Base-by-base conservation (phyloP, 2,888 invertebrate species). In the Cabera pusaria region DNA sequence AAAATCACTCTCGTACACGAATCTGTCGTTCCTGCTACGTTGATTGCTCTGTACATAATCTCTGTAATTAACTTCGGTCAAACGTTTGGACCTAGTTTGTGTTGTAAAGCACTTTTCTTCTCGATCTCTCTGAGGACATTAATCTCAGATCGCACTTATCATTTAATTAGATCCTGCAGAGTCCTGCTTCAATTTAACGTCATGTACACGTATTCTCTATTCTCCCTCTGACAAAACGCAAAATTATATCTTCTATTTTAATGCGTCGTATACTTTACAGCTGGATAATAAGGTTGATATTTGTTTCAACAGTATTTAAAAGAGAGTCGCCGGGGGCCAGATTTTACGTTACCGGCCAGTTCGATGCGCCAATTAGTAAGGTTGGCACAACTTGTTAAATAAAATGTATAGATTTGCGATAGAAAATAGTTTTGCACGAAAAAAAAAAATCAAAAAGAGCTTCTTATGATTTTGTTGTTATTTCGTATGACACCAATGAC, bases 131-230 rank as follows among this genome's bases (percentile, higher is more conserved):
- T 45, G 59, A 74, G 74, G 57, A 74, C 79, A 85, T 85, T 86
- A 79, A 86, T 88, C 85, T 86, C 68, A 83, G 76, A 87, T 85
- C 73, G 57, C 50, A 76, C 75, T 86, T 87, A 88, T 88, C 87
- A 85, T 87, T 87, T 88, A 88, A 88, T 88, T 87, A 87, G 84
- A 88, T 88, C 87, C 73, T 73, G 59, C 78, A 66, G 75, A 76
- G 77, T 77, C 78, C 80, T 82, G 80, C 76, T 85, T 84, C 84
- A 85, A 85, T 87, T 87, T 86, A 84, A 86, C 85, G 88, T 87
- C 88, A 87, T 87, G 86, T 82, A 86, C 87, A 87, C 86, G 82
- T 81, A 75, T 70, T n/a, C n/a, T n/a, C n/a, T n/a, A n/a, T n/a
- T n/a, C 76, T 75, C 78, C 77, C 77, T 71, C 74, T 72, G 62